Base-by-base conservation (phyloP, 2,797 vertebrate species). In the Sebastiscus albofasciatus region DNA sequence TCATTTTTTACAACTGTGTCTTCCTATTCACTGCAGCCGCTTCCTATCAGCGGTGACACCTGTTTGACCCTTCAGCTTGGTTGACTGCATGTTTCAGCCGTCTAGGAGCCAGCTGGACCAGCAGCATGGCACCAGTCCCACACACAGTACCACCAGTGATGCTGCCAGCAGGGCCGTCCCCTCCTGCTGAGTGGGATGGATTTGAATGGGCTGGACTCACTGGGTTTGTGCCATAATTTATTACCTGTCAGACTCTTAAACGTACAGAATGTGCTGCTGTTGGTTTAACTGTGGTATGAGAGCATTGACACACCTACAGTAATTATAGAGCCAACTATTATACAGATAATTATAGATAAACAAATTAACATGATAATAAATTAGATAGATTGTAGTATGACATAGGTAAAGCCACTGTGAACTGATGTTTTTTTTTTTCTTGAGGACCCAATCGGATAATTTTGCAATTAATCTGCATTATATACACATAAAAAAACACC, bases 81-180 rank as follows among this genome's bases (percentile, higher is more conserved):
- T 77, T 31, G 46, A 42, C 74, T 73, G 60, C 74, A 39, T 77
- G 72, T 61, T 68, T 77, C 39, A 72, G 64, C 59, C 72, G n/a
- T 31, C 42, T 31, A 59, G 67, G 70, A 64, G 74, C 76, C 82
- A 82, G 84, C 55, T 79, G 81, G 75, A 84, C 67, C 64, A 39
- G 79, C 31, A 69, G 22, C 67, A 71, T 77, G 85, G 60, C 79
- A 76, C 75, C 72, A 27, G 67, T 69, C 73, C 73, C 60, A 58
- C 65, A 24, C 60, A 11, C 52, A 31, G 72, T 3, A 10, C 16
- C 1, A 42, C 27, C 18, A 20, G 42, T 42, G 14, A 64, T 69
- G 42, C 2, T 46, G 39, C 65, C 80, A 82, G 65, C 69, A 67
- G 29, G 80, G 36, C 22, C 7, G 10, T 59, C 49, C 33, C 58